Evolutionary conservation across 2,888 invertebrate genomes (phyloP), one percentile per base, ranked within the genome.

Genomic region (Drosophila aldrichi): DNA sequence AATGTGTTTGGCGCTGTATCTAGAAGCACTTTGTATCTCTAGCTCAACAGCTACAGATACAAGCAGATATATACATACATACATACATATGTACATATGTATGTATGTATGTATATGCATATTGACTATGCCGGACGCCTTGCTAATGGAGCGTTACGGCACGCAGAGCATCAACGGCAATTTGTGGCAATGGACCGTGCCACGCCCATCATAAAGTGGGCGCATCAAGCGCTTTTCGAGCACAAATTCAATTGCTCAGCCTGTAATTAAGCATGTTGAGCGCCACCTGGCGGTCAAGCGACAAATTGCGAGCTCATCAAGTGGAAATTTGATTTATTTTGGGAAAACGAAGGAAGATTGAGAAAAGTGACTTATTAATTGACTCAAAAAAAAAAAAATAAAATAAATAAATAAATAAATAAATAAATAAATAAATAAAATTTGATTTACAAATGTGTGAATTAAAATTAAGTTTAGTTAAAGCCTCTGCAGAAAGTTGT

Each of bases 1-100:
- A 82, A 81, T 70, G 78, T 70, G 63, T 48, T 68, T 60, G 44
- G 56, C 61, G 32, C 38, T 55, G 46, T 59, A 43, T 71, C 48
- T 72, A 46, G 12, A 57, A 66, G 61, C 57, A 73, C 60, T 73
- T 77, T n/a, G n/a, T n/a, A 54, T 38, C 73, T 52, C 9, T 20
- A 36, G 14, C 18, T 32, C n/a, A 6, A 32, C 12, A 49, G 8
- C n/a, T 29, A 29, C 22, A 12, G n/a, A n/a, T 32, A 32, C 32
- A 49, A 16, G n/a, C n/a, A 59, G 14, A 14, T 51, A 4, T 2
- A n/a, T 5, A 18, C n/a, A 48, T 3, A 14, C 3, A 20, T 10
- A 32, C 16, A 25, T 25, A 16, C 2, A 22, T 40, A 18, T 41
- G 18, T 54, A 34, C 14, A 18, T 48, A 20, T 70, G 48, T 34